Conservation (phyloP, 2,113 vertebrate genomes). For the Hemibagrus wyckioides region DNA sequence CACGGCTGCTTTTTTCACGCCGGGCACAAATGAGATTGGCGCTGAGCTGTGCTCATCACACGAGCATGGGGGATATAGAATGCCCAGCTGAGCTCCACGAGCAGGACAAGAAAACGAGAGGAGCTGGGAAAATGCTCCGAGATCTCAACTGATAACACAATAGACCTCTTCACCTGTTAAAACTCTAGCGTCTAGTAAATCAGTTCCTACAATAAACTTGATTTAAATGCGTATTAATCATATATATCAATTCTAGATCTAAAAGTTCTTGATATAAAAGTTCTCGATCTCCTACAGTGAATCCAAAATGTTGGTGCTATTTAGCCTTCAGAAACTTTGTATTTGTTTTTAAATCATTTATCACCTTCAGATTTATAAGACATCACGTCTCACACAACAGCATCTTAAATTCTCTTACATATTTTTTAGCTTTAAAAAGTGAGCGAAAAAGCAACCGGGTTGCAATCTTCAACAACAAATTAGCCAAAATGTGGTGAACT, state of each 20-base stretch:
- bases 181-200: not conserved
- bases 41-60: conserved; percentile 46
- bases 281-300: not conserved
- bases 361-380: not conserved
- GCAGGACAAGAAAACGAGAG: conserved; percentile 22
- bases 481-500: not conserved
- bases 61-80: conserved; percentile 45
- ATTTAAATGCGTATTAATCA: not conserved
- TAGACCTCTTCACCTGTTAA: not conserved
- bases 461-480: not conserved
- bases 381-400: not conserved
- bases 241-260: no score
- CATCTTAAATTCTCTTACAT: not conserved
- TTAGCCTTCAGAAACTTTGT: not conserved
- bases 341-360: not conserved
- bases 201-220: not conserved
- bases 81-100: conserved; percentile 46
- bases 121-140: conserved; percentile 45
- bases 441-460: not conserved
- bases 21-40: conserved; percentile 63
- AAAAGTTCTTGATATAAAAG: no score
- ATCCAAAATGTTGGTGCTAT: not conserved
- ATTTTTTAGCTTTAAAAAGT: not conserved
- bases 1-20: conserved; percentile 49
- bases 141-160: not conserved